Percentiles rank a stretch among this genome's conserved stretches.
phyloP scores from a whole-genome alignment of 2,113 vertebrate species.

The Gnathonemus longibarbis region DNA sequence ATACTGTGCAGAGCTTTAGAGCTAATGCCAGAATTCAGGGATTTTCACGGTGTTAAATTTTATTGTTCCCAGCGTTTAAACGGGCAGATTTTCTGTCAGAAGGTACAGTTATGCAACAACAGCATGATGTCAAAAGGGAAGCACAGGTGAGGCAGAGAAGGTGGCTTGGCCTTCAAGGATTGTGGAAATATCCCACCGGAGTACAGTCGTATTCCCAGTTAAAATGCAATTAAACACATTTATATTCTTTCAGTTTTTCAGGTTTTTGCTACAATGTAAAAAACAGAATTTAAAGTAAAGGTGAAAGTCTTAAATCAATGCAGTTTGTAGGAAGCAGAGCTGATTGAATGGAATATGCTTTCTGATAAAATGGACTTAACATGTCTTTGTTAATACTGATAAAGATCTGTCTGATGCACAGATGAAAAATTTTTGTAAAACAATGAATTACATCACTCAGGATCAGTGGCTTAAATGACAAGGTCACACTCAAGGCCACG shows the following conservation, averaged over 20 bases:
- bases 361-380: neutral
- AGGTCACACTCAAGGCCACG: neutral
- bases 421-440: neutral
- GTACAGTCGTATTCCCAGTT: neutral
- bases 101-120: neutral
- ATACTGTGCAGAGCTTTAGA: neutral
- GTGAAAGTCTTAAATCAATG: neutral
- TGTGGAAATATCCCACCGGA: neutral
- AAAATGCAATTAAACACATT: neutral
- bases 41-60: neutral
- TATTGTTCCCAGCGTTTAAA: neutral
- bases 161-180: neutral
- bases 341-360: neutral
- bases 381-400: neutral
- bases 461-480: neutral
- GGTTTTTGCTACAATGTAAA: neutral
- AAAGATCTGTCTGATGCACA: neutral
- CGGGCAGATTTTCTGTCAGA: neutral
- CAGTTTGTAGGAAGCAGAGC: neutral
- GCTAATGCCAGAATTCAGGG: neutral
- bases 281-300: neutral
- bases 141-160: neutral
- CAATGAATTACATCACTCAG: neutral
- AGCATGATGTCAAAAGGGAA: neutral
- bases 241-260: neutral